Evolutionary conservation across 2,113 vertebrate species (phyloP).

Genomic region (Nipponia nippon): DNA sequence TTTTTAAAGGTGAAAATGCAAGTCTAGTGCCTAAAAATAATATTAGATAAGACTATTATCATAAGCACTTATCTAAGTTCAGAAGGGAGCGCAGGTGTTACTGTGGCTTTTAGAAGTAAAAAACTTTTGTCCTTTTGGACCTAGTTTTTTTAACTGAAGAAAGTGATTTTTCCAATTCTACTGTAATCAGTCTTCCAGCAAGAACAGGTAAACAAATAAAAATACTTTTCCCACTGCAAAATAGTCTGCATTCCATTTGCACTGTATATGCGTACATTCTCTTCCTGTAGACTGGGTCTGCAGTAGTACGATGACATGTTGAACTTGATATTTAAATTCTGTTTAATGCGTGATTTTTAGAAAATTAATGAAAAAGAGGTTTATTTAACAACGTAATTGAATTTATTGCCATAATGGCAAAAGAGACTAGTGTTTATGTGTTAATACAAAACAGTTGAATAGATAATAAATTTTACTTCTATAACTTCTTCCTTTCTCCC

Average conservation of each 20-base stretch:
- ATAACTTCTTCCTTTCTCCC: neutral
- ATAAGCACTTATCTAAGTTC: neutral
- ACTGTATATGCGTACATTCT: rapidly evolving
- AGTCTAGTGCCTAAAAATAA: neutral
- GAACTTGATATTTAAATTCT: neutral
- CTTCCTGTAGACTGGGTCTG: neutral
- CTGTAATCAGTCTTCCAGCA: neutral
- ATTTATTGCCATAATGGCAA: neutral
- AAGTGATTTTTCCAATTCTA: neutral
- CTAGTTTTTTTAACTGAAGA: neutral
- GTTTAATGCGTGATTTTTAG: neutral
- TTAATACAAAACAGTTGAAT: neutral
- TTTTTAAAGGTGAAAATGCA: neutral
- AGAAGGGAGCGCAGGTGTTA: neutral
- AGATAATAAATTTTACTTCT: neutral
- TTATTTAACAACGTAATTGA: neutral
- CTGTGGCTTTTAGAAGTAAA: neutral
- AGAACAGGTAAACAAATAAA: neutral
- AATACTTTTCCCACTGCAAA: neutral
- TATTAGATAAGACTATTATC: neutral
- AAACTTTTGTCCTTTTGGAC: neutral
- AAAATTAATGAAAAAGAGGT: neutral
- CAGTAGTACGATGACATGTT: neutral
- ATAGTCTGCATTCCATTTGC: neutral
- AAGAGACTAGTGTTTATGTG: neutral